Base-by-base conservation (phyloP, 2,797 vertebrate species). In the Hemitrygon akajei region DNA sequence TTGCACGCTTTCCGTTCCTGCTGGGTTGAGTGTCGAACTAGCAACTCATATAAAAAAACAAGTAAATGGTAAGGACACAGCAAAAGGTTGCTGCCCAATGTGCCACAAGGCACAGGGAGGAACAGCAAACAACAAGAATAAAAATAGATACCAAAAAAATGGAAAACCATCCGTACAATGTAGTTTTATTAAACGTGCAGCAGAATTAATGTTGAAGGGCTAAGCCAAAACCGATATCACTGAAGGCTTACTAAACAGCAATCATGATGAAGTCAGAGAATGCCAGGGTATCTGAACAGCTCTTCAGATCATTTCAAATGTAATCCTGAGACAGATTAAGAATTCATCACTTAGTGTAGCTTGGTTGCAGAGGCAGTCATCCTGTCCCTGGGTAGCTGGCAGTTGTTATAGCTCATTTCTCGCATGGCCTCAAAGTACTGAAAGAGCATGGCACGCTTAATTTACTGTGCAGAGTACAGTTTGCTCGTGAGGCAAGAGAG, bases 341-440 rank as follows among this genome's bases (percentile, higher is more conserved):
- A 94, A 94, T 94, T 40, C 94, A 75, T 95, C 93, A 69, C 91
- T 94, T 91, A 94, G 94, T 69, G 94, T 94, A 94, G 94, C 94
- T 94, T 95, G 0, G 27, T 91, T 94, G 94, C 86, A 94, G 94
- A 95, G 95, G 93, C 75, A 94, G 95, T 91, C 94, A 91, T 94
- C 56, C 63, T 92, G 93, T 96, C 95, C 95, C 96, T 94, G 75
- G 96, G 87, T 18, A 94, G 94, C 94, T 95, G 93, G 95, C 94
- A 95, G 95, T 94, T 94, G 95, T 95, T 96, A 95, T 94, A 95
- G 94, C 95, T 95, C 95, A 95, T 96, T 96, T 95, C 95, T 94
- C 95, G 94, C 94, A 94, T 94, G 94, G 60, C 94, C 94, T 94
- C 94, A 94, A 94, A 95, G 95, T 95, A 94, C 95, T 94, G 95